phyloP scores from a whole-genome alignment of 2,888 invertebrate species.

The Drosophila neotestacea region DNA sequence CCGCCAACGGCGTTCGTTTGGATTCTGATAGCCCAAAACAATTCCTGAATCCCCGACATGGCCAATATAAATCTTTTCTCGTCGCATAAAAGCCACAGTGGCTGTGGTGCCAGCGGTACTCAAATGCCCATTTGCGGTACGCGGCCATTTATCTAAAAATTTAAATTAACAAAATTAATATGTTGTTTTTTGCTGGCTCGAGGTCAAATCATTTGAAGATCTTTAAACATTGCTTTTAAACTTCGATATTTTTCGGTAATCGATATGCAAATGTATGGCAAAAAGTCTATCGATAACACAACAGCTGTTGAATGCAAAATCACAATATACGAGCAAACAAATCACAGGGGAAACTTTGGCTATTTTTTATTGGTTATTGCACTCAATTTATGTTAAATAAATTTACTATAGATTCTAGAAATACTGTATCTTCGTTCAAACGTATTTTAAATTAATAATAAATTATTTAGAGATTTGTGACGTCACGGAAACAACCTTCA shows the following conservation, averaged over 20 bases:
- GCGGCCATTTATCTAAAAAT: constrained; percentile 93
- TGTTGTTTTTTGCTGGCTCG: too few relatives aligned
- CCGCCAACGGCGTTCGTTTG: constrained; percentile 90
- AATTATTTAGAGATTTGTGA: constrained; percentile 22
- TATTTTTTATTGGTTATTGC: not conserved
- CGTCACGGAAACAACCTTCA: constrained; percentile 49
- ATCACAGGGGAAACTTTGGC: not conserved
- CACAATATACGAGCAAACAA: not conserved
- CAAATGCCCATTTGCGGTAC: constrained; percentile 96
- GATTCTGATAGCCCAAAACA: constrained; percentile 93
- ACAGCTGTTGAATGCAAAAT: not conserved
- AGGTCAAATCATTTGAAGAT: too few relatives aligned
- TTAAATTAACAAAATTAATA: not conserved
- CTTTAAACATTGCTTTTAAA: not conserved
- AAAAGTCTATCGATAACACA: constrained; percentile 2
- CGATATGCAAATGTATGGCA: not conserved
- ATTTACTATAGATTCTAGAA: not conserved
- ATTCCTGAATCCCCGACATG: constrained; percentile 99
- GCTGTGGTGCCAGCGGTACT: constrained; percentile 99
- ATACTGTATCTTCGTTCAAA: not conserved
- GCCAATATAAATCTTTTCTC: constrained; percentile 97
- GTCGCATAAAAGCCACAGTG: constrained; percentile 96
- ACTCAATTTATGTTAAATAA: not conserved
- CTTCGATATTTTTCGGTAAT: not conserved
- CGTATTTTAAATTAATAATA: not conserved